Percentiles rank a stretch among this genome's conserved stretches.
phyloP scores from a whole-genome alignment of 2,113 vertebrate species.

The Chamaea fasciata region DNA sequence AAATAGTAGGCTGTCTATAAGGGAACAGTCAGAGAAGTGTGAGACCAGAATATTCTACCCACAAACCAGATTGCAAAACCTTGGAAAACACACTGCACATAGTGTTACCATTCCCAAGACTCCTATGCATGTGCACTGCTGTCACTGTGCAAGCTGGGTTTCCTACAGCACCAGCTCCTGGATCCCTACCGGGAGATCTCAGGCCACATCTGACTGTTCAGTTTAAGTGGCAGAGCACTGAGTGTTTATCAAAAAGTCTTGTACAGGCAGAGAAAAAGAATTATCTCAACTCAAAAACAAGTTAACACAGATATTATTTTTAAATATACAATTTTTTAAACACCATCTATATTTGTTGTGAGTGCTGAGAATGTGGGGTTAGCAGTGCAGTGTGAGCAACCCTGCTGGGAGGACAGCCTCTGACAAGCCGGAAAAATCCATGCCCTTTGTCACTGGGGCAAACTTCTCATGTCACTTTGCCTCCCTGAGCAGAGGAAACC shows the following conservation, averaged over 20 bases:
- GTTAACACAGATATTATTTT: background rate
- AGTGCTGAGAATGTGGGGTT: background rate
- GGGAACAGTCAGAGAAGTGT: background rate
- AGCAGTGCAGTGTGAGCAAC: accelerated
- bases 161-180: background rate
- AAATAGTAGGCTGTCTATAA: background rate
- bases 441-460: accelerated
- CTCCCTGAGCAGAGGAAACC: background rate
- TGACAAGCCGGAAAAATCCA: background rate
- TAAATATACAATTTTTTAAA: background rate
- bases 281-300: background rate
- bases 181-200: background rate
- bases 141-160: accelerated
- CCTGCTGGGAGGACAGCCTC: background rate
- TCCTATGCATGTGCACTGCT: background rate
- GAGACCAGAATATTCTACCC: background rate
- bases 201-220: background rate
- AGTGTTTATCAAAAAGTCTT: background rate
- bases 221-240: background rate
- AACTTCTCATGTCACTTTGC: background rate
- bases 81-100: background rate
- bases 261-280: background rate
- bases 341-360: background rate
- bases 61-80: background rate
- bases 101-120: background rate